These are phyloP conservation scores for Siphlonurus alternatus DNA, from an alignment of 2,888 invertebrate species.

Conservation along the genomic window DNA sequence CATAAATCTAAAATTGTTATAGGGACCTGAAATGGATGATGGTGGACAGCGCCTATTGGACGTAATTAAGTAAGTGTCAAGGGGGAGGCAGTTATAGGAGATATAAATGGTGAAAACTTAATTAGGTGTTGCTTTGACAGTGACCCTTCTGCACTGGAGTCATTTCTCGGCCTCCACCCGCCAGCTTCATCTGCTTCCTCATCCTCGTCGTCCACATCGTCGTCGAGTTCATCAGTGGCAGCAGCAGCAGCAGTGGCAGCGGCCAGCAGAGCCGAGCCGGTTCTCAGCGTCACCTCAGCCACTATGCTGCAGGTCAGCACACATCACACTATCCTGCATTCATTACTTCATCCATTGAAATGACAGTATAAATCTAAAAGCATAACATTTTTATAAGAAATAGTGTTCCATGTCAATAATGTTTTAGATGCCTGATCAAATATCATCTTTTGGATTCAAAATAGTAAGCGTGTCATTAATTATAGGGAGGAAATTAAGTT, in stretches of 20 bases:
- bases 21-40: slow-evolving; percentile 20
- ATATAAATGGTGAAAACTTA: not conserved
- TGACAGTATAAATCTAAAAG: no score
- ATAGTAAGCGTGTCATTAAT: no score
- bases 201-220: not conserved
- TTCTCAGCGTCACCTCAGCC: not conserved
- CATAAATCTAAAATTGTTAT: no score
- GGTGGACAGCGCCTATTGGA: slow-evolving; percentile 23
- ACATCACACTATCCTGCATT: not conserved
- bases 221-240: no score
- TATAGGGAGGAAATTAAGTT: no score
- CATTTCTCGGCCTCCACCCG: slow-evolving; percentile 18
- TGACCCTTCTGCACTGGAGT: slow-evolving; percentile 22
- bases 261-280: no score
- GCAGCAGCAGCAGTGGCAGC: no score
- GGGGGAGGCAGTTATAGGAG: not conserved
- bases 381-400: no score
- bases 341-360: no score
- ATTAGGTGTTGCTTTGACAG: slow-evolving; percentile 14
- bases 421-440: no score
- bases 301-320: not conserved
- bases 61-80: slow-evolving; percentile 20
- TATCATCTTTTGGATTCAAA: no score
- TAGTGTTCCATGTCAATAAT: no score
- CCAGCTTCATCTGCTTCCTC: not conserved